Evolutionary conservation across 1,140 invertebrate genomes (phyloP).

Genomic region (Camponotus pennsylvanicus): DNA sequence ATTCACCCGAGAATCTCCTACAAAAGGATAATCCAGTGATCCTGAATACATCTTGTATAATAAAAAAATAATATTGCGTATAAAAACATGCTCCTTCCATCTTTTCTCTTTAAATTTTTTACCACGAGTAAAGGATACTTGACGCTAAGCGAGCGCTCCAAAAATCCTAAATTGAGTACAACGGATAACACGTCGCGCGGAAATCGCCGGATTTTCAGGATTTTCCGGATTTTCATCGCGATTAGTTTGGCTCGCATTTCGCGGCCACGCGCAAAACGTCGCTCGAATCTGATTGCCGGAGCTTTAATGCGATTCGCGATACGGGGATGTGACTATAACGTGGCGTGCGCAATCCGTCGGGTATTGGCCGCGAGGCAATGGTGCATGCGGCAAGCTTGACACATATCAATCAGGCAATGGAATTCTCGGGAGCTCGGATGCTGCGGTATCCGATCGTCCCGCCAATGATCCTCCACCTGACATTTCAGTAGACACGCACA

Average conservation of each 20-base stretch:
- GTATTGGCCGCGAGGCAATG: conserved; percentile 75
- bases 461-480: conserved; percentile 59
- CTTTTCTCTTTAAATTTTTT: background rate
- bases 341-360: conserved; percentile 66
- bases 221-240: conserved; percentile 33
- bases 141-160: background rate
- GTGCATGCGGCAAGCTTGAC: conserved; percentile 76
- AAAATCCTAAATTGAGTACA: conserved; percentile 6
- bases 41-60: too few relatives aligned
- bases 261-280: conserved; percentile 51
- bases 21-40: too few relatives aligned
- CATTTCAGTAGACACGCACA: conserved; percentile 30
- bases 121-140: background rate
- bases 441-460: conserved; percentile 55
- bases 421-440: conserved; percentile 69
- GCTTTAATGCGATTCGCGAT: conserved; percentile 70
- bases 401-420: conserved; percentile 77
- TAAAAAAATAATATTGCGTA: too few relatives aligned
- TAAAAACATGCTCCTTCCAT: background rate
- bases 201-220: conserved; percentile 41
- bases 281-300: conserved; percentile 56
- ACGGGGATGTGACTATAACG: conserved; percentile 71
- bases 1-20: too few relatives aligned
- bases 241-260: conserved; percentile 60
- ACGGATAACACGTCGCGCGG: background rate